Base-by-base conservation (phyloP, 2,797 vertebrate species). In the Phrynocephalus forsythii region DNA sequence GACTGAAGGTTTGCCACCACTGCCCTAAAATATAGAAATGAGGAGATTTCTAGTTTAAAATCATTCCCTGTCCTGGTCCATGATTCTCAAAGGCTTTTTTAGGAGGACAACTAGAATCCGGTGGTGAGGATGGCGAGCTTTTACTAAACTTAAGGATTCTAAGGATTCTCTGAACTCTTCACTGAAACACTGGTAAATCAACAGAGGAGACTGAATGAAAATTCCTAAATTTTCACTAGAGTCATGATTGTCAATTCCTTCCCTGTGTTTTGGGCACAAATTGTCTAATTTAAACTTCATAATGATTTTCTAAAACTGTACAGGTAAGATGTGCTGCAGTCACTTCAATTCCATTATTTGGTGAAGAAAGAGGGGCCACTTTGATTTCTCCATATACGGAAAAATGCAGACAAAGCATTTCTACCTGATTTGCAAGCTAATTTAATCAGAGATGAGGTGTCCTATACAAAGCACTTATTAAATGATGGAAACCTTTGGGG, bases 351-450 rank as follows among this genome's bases (percentile, higher is more conserved):
- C 81, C 87, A 92, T 91, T 81, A 90, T 0, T 0, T 28, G 71
- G 68, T 80, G 0, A 0, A 78, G 81, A 79, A 87, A 90, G 86
- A 88, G 18, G 60, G 60, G 50, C 86, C 84, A 33, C 1, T 85
- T 88, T 89, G 33, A 86, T 0, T 0, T 0, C 52, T 1, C 0
- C 0, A 83, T 76, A 89, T 91, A 88, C 9, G 13, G 9, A 87
- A 8, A 80, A 38, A 0, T 38, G 92, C 90, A 88, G 91, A 92
- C 3, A 50, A 56, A 13, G 69, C 0, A 38, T 90, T 94, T 90
- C 83, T 86, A 78, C 91, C 86, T 91, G 94, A 95, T 94, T 95
- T 94, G 89, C 91, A 92, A 92, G 88, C 86, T 91, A 91, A 95
- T 94, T 93, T 89, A 87, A 94, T 92, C 91, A 88, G 89, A 90